Evolutionary conservation across 2,888 invertebrate genomes (phyloP).

Genomic region (Exocentrus adspersus): DNA sequence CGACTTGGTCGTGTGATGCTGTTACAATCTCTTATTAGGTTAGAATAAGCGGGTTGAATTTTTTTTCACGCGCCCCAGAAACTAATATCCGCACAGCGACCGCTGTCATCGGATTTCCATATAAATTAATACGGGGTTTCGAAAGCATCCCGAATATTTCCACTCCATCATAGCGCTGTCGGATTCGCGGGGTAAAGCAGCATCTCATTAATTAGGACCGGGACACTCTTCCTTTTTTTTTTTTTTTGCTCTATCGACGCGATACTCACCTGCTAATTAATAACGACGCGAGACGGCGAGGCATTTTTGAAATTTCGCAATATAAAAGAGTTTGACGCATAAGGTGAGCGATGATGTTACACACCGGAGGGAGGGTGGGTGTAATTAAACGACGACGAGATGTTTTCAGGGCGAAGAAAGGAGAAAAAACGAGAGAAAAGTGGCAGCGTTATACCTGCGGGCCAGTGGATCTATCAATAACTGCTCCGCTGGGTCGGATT

Average conservation of each 20-base stretch:
- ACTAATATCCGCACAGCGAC: not conserved
- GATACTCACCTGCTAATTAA: not conserved
- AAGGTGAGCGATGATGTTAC: not conserved
- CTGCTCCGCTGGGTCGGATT: no score
- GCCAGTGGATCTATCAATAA: no score
- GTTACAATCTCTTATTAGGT: constrained; percentile 32
- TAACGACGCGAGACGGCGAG: not conserved
- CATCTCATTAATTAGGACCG: constrained; percentile 1
- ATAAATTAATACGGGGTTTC: not conserved
- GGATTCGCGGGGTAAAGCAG: no score
- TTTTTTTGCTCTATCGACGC: constrained; percentile 1
- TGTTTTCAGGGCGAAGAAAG: not conserved
- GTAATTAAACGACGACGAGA: not conserved
- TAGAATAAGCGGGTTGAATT: constrained; percentile 2
- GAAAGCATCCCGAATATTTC: constrained; percentile 3
- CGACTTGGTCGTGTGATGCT: constrained; percentile 21
- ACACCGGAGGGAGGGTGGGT: not conserved
- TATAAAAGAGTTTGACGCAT: not conserved
- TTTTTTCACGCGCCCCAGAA: not conserved
- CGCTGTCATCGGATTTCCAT: not conserved
- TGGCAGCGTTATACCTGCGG: no score
- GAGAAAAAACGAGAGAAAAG: not conserved
- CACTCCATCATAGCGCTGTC: not conserved
- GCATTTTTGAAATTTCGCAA: not conserved
- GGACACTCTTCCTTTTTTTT: constrained; percentile 7